Evolutionary conservation across 2,113 vertebrate species (phyloP), one percentile per base, ranked within the genome.

Genomic region (Lepus timidus): DNA sequence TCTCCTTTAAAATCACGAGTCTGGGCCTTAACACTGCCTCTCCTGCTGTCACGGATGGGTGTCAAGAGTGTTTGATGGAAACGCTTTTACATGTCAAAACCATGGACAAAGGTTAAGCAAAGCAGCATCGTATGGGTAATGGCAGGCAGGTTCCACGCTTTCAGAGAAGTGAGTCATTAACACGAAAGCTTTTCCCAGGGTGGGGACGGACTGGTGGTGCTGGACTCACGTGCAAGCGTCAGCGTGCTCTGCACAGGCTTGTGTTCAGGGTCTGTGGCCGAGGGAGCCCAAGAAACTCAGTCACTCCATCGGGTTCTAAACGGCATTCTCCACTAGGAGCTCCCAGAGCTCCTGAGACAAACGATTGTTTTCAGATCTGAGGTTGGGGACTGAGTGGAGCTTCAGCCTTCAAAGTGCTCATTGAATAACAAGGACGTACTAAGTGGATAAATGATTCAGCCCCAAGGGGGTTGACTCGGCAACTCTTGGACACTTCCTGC

Each of bases 1-100:
- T 90, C 25, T 61, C 31, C 78, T 92, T 73, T 83, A 79, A 89
- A 91, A 89, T 83, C 10, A 94, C 14, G 14, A 91, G 67, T 33
- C 90, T 88, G 55, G 55, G 49, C 55, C 31, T 89, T 68, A 85
- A 89, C 81, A 71, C 44, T 92, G 49, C 36, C 83, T 83, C 23
- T 74, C 49, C 22, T 85, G 17, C n/a, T 75, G 1, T 20, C 51
- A 87, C 49, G 39, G 52, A 79, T 13, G 6, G 16, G 25, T 36
- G 6, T 19, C 52, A 22, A 61, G 74, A 73, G 79, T 61, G 79
- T 95, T 79, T 87, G 23, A 68, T 31, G 4, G 64, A 91, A 80
- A 70, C 25, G 88, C 9, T 75, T 85, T 55, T 64, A 16, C 8
- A 85, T 61, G 22, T 88, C 13, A 65, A 88, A 85, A 70, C 29